Conservation (phyloP, 2,888 invertebrate species). For the Drosophila tripunctata region DNA sequence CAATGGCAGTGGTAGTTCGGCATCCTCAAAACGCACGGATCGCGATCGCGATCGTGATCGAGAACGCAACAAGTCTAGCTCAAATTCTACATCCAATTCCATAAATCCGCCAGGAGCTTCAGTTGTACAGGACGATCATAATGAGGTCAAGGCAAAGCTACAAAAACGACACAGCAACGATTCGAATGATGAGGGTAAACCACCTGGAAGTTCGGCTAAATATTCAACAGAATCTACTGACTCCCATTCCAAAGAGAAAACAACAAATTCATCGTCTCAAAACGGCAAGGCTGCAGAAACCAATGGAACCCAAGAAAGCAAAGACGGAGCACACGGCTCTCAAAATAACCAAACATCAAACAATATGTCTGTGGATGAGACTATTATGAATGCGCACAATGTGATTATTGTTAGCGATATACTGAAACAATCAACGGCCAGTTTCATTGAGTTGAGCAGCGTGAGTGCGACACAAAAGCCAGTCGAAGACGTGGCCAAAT, state of each 20-base stretch:
- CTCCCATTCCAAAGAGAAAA: slow-evolving; percentile 23
- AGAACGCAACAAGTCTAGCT: slow-evolving; percentile 51
- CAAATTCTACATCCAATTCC: slow-evolving; percentile 38
- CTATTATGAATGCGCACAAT: slow-evolving; percentile 35
- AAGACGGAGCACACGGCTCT: slow-evolving; percentile 21
- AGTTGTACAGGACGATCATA: slow-evolving; percentile 87
- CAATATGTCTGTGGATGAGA: not conserved
- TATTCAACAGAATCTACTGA: slow-evolving; percentile 14
- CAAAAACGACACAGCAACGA: slow-evolving; percentile 90
- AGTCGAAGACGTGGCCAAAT: not conserved
- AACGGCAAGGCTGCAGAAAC: slow-evolving; percentile 44
- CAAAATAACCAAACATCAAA: not conserved
- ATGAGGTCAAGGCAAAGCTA: slow-evolving; percentile 54
- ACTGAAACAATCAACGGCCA: slow-evolving; percentile 74
- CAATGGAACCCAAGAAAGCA: slow-evolving; percentile 33
- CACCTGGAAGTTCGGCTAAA: slow-evolving; percentile 57
- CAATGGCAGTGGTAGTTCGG: slow-evolving; percentile 49
- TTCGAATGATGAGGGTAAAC: slow-evolving; percentile 89
- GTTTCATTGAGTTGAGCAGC: slow-evolving; percentile 74
- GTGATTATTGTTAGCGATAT: slow-evolving; percentile 79
- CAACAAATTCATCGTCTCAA: slow-evolving; percentile 23
- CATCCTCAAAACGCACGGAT: slow-evolving; percentile 58
- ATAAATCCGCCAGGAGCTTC: slow-evolving; percentile 7
- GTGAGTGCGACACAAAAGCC: slow-evolving; percentile 2
- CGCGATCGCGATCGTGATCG: slow-evolving; percentile 47